A percentile compares a stretch with the other conserved stretches of the same genome.
These are phyloP conservation scores for Philaethria dido DNA, from an alignment of 2,888 invertebrate genomes.

Conservation along the genomic window DNA sequence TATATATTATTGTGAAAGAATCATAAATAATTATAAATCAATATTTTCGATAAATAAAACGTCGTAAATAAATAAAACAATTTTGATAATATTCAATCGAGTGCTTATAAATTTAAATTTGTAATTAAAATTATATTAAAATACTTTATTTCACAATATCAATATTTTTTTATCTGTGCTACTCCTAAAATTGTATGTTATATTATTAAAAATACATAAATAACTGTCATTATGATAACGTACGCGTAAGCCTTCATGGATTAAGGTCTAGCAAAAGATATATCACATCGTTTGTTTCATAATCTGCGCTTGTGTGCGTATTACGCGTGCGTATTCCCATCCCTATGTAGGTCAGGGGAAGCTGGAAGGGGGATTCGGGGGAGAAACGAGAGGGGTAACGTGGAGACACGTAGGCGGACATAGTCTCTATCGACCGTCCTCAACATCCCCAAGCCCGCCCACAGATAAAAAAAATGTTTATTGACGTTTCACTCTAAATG, in stretches of 20 bases:
- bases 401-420: constrained; percentile 60
- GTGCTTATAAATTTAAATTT: too few species aligned
- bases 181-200: neutral
- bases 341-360: constrained; percentile 72
- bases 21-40: too few species aligned
- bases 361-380: constrained; percentile 54
- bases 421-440: constrained; percentile 67
- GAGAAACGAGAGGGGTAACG: constrained; percentile 43
- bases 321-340: constrained; percentile 56
- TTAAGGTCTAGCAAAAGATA: constrained; percentile 28
- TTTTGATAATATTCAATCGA: too few species aligned
- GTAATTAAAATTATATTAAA: too few species aligned
- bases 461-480: constrained; percentile 56
- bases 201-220: neutral
- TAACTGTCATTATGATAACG: constrained; percentile 9
- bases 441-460: constrained; percentile 50
- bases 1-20: too few species aligned
- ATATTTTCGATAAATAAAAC: too few species aligned
- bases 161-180: too few species aligned
- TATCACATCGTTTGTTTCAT: constrained; percentile 38
- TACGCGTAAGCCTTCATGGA: constrained; percentile 18
- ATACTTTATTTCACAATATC: too few species aligned
- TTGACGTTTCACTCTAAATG: constrained; percentile 46
- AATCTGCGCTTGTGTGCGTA: constrained; percentile 41
- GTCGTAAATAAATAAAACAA: too few species aligned